phyloP scores from a whole-genome alignment of 2,797 vertebrate genomes.

The Chelon labrosus region DNA sequence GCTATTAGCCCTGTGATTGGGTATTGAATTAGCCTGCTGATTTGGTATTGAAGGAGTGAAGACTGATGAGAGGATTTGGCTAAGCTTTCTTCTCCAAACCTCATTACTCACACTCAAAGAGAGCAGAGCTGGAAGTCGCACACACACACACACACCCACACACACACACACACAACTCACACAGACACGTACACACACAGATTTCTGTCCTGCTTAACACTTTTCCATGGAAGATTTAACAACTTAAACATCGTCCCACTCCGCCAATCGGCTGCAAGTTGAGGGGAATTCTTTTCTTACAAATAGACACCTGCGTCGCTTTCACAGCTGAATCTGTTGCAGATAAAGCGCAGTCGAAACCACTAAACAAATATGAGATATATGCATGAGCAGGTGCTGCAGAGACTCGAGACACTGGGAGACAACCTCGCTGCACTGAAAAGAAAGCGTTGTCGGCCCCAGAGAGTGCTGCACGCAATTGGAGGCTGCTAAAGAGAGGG shows the following conservation, averaged over 20 bases:
- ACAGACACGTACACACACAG: constrained; percentile 22
- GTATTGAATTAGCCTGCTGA: constrained; percentile 83
- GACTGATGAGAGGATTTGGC: constrained; percentile 84
- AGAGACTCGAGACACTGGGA: constrained; percentile 47
- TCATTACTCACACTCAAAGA: constrained; percentile 82
- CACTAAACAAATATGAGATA: constrained; percentile 47
- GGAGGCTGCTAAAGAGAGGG: constrained; percentile 71
- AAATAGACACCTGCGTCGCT: constrained; percentile 27
- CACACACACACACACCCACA: constrained; percentile 20
- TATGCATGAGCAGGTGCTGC: constrained; percentile 45
- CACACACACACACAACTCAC: constrained; percentile 11
- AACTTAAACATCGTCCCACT: constrained; percentile 38
- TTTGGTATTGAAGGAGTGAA: constrained; percentile 82
- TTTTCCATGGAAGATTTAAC: constrained; percentile 52
- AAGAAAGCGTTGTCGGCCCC: constrained; percentile 66
- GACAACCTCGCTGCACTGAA: constrained; percentile 56
- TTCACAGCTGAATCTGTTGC: constrained; percentile 32
- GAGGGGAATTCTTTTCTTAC: constrained; percentile 34
- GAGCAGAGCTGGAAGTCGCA: constrained; percentile 47
- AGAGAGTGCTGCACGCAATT: constrained; percentile 68
- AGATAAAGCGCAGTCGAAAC: constrained; percentile 41
- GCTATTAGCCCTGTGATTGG: constrained; percentile 82
- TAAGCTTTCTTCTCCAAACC: constrained; percentile 81
- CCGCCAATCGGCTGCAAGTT: constrained; percentile 28
- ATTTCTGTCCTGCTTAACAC: constrained; percentile 35